phyloP scores from a whole-genome alignment of 2,797 vertebrate genomes.

The Thalassophryne amazonica region DNA sequence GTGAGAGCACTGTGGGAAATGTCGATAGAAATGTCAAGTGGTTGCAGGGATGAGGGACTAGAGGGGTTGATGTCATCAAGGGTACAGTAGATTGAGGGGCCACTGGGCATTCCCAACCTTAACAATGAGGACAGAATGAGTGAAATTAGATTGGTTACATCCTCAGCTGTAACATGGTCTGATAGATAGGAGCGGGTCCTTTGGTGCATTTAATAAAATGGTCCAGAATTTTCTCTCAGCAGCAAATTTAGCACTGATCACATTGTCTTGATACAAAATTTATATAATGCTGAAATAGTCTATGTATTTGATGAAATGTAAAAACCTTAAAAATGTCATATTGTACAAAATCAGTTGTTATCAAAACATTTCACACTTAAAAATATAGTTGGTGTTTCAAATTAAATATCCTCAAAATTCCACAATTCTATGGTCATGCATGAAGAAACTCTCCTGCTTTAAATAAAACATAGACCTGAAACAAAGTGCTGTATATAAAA shows the following conservation, averaged over 20 bases:
- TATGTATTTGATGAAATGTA: no score
- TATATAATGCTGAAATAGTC: not conserved
- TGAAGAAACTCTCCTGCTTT: no score
- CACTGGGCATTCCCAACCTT: conserved; percentile 76
- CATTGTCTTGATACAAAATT: not conserved
- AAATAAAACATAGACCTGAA: no score
- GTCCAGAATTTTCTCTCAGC: not conserved
- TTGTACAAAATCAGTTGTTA: no score
- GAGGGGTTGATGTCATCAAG: conserved; percentile 74
- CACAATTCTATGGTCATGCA: no score
- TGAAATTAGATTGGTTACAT: conserved; percentile 20
- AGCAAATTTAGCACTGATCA: not conserved
- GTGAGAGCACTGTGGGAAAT: conserved; percentile 82
- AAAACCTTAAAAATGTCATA: no score
- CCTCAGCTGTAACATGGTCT: not conserved
- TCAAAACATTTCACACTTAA: not conserved
- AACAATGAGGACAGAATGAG: conserved; percentile 39
- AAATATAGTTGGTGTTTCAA: no score
- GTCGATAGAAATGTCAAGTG: conserved; percentile 87
- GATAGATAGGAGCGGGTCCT: conserved; percentile 10
- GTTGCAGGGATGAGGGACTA: conserved; percentile 78
- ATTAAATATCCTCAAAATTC: no score
- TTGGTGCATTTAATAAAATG: not conserved
- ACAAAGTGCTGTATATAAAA: no score
- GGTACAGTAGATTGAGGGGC: conserved; percentile 67